phyloP scores from a whole-genome alignment of 2,888 invertebrate genomes.

The Pachydiplax longipennis region DNA sequence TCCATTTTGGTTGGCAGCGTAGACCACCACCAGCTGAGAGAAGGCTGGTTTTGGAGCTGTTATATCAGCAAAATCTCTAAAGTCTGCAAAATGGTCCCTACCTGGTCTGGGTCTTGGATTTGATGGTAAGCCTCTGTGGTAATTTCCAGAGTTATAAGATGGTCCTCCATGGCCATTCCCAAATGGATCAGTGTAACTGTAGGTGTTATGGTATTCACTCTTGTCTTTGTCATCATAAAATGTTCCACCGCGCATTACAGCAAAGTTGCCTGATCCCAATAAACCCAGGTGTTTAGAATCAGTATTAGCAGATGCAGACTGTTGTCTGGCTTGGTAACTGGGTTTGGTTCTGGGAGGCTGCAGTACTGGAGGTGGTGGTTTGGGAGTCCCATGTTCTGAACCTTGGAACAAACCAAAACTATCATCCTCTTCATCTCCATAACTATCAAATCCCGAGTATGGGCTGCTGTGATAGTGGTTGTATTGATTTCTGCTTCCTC shows the following conservation, averaged over 20 bases:
- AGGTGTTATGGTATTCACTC: slow-evolving; percentile 59
- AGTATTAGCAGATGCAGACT: not conserved
- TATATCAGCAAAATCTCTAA: slow-evolving; percentile 89
- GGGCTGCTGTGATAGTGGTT: slow-evolving; percentile 55
- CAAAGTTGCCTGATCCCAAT: slow-evolving; percentile 85
- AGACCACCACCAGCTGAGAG: slow-evolving; percentile 81
- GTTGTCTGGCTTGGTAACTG: slow-evolving; percentile 17
- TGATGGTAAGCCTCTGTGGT: slow-evolving; percentile 77
- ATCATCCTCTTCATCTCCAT: slow-evolving; percentile 18
- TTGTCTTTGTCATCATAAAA: slow-evolving; percentile 54
- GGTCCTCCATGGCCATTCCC: slow-evolving; percentile 75
- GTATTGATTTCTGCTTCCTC: slow-evolving; percentile 52
- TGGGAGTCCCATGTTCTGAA: slow-evolving; percentile 29
- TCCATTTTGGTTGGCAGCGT: slow-evolving; percentile 44
- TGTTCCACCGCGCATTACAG: slow-evolving; percentile 77
- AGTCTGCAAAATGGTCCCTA: slow-evolving; percentile 86
- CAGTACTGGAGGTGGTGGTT: slow-evolving; percentile 7
- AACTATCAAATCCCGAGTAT: slow-evolving; percentile 46
- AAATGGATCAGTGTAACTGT: slow-evolving; percentile 24
- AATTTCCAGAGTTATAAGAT: slow-evolving; percentile 62
- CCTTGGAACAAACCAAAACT: slow-evolving; percentile 36
- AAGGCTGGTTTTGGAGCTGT: slow-evolving; percentile 82
- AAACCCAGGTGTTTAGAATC: slow-evolving; percentile 67
- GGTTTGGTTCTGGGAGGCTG: slow-evolving; percentile 14
- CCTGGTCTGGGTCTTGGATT: slow-evolving; percentile 55